Base-by-base conservation (phyloP, 1,140 invertebrate genomes). In the Galleria mellonella region DNA sequence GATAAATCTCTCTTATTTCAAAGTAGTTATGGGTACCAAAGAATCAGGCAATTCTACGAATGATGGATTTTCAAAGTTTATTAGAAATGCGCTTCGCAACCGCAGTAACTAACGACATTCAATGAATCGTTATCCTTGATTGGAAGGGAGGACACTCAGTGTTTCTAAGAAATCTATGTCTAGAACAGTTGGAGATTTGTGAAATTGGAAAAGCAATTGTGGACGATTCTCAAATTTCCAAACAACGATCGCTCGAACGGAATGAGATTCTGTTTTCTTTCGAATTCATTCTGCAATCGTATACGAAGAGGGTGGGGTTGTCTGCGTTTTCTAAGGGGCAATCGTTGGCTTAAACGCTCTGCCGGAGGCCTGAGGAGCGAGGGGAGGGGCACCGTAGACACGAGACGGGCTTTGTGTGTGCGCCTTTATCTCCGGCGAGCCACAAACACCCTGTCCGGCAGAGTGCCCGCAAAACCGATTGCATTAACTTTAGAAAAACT, bases 191-290 rank as follows among this genome's bases (percentile, higher is more conserved):
- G 55, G 44, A 43, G 59, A 46, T 61, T 61, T 62, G 58, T 60
- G 56, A 66, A 69, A 65, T 76, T 68, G 58, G 62, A 69, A 76
- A 70, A 73, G 65, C 69, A 66, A 71, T 73, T 73, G 65, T 63
- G 67, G 60, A 52, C 66, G 61, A 60, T 64, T 63, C 55, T 56
- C 71, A 72, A 70, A 62, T 62, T 65, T 50, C 51, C 72, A 72
- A 72, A 75, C 75, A 79, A 72, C 66, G 63, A 68, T 51, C 53
- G 44, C 40, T 37, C 49, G 46, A 51, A 55, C 51, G 61, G 51
- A 73, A 72, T 65, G 68, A 61, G 60, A 74, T 73, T 68, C 56
- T 12, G 67, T 71, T 71, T 74, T 75, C 72, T 74, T 75, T 65
- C 51, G 59, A 58, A 55, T 65, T 60, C 42, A 63, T 61, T 64